Evolutionary conservation across 2,888 invertebrate genomes (phyloP).

Genomic region (Diloba caeruleocephala): DNA sequence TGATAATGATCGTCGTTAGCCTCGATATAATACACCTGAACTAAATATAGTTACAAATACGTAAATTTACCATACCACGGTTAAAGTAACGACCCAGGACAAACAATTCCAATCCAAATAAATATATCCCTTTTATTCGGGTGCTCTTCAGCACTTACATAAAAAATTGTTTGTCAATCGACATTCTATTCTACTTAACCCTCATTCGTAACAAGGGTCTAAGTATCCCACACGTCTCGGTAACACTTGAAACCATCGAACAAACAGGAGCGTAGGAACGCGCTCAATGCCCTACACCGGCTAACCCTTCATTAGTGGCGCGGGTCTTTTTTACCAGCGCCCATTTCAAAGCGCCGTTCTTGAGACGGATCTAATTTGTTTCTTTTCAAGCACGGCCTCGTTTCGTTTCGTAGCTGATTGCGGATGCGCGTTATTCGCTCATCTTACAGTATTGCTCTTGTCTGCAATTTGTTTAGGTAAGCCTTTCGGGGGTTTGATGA

Average conservation of each 20-base stretch:
- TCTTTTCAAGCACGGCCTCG: slow-evolving; percentile 81
- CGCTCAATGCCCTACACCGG: slow-evolving; percentile 50
- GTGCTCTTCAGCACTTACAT: slow-evolving; percentile 27
- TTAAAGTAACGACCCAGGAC: slow-evolving; percentile 9
- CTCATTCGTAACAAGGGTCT: slow-evolving; percentile 41
- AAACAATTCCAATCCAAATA: slow-evolving; percentile 21
- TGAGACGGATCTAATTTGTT: slow-evolving; percentile 86
- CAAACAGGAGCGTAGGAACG: slow-evolving; percentile 32
- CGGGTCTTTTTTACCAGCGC: slow-evolving; percentile 72
- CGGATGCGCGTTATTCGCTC: slow-evolving; percentile 73
- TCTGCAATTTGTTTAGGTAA: slow-evolving; percentile 75
- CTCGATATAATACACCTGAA: neutral
- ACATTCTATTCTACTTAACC: slow-evolving; percentile 32
- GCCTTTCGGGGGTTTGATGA: slow-evolving; percentile 60
- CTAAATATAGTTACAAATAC: slow-evolving; percentile 15
- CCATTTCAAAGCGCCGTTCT: slow-evolving; percentile 80
- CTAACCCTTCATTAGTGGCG: slow-evolving; percentile 82
- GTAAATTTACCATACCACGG: slow-evolving; percentile 10
- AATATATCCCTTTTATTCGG: slow-evolving; percentile 29
- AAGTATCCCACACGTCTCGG: slow-evolving; percentile 30
- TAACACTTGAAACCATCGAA: slow-evolving; percentile 32
- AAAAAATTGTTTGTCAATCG: slow-evolving; percentile 41
- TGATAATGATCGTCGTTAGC: no score
- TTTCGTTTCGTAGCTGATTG: slow-evolving; percentile 75
- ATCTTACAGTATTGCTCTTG: slow-evolving; percentile 67